phyloP scores from a whole-genome alignment of 2,888 invertebrate species.

The Saturnia pavonia region DNA sequence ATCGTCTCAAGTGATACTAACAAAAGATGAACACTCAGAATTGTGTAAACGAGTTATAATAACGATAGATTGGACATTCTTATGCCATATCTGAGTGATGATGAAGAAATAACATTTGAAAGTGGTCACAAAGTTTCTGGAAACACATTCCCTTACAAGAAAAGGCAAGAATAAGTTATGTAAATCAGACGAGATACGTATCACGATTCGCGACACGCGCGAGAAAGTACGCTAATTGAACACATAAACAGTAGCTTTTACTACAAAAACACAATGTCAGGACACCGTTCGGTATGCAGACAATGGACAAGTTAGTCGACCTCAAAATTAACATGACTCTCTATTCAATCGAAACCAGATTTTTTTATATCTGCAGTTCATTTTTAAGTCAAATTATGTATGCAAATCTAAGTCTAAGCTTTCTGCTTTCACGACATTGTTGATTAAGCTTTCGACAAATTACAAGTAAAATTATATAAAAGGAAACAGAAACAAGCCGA shows the following conservation, averaged over 20 bases:
- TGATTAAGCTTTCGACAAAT: neutral
- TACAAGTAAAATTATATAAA: neutral
- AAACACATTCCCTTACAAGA: slow-evolving; percentile 22
- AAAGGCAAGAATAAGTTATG: slow-evolving; percentile 37
- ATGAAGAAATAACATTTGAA: slow-evolving; percentile 11
- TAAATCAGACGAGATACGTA: slow-evolving; percentile 37
- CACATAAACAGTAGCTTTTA: slow-evolving; percentile 42
- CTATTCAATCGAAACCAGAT: neutral
- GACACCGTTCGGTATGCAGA: neutral
- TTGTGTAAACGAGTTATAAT: slow-evolving; percentile 5
- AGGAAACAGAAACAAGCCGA: neutral
- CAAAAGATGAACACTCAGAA: slow-evolving; percentile 1
- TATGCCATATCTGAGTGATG: neutral
- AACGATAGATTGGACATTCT: slow-evolving; percentile 9
- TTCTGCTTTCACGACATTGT: neutral
- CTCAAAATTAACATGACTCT: neutral
- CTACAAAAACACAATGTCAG: slow-evolving; percentile 29
- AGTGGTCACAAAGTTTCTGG: slow-evolving; percentile 18
- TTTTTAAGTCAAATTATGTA: neutral
- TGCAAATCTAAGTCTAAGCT: neutral
- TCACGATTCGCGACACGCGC: slow-evolving; percentile 28
- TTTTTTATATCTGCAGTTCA: neutral
- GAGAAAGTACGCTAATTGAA: slow-evolving; percentile 44
- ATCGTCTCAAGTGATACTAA: neutral
- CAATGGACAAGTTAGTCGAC: neutral